Percentiles rank a stretch among this genome's conserved stretches.
phyloP scores from a whole-genome alignment of 2,113 vertebrate species.

The Lethenteron camtschaticum region DNA sequence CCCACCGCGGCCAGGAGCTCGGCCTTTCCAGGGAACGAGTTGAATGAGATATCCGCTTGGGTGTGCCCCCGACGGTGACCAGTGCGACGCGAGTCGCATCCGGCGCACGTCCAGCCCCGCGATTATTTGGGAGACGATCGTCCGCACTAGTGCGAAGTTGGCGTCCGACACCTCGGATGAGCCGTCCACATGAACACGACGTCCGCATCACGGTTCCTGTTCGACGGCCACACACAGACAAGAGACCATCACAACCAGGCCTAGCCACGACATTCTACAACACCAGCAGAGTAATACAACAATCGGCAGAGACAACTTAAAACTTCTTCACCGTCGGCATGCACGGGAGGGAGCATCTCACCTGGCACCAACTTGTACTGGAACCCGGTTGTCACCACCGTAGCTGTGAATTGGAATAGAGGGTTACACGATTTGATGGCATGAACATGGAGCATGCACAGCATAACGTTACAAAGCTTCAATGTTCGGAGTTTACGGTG shows the following conservation, averaged over 20 bases:
- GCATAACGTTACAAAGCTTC: no score
- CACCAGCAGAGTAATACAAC: neutral
- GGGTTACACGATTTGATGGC: no score
- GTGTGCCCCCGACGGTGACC: neutral
- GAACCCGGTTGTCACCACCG: no score
- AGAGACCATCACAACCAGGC: neutral
- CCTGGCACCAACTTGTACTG: no score
- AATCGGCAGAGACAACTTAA: neutral
- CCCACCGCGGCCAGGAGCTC: neutral
- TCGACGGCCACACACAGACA: neutral
- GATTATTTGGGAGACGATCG: neutral
- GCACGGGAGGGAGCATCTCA: no score
- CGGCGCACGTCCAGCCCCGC: neutral
- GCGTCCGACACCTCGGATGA: slow-evolving; percentile 4
- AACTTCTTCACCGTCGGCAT: no score
- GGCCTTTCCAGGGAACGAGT: neutral
- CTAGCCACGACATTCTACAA: neutral
- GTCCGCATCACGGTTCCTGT: neutral
- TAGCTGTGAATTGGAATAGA: no score
- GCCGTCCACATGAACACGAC: neutral
- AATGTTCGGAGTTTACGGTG: no score
- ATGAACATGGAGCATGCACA: no score
- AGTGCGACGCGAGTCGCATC: neutral
- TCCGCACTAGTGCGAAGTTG: neutral
- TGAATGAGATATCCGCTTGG: neutral